Base-by-base conservation (phyloP, 2,888 invertebrate species). In the Folsomia candida region DNA sequence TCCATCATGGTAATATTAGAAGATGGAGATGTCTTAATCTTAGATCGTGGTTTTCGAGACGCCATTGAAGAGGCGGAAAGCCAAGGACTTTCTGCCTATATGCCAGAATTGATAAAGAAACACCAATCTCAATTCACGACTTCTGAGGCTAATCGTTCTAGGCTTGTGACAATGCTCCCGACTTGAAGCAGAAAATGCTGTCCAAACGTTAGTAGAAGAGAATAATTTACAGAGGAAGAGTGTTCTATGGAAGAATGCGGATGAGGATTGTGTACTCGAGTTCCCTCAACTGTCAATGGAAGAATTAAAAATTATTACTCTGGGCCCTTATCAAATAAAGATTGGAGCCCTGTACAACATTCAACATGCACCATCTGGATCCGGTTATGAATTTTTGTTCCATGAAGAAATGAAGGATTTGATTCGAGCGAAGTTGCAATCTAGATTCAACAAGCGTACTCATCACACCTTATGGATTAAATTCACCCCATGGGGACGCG, bases 211-310 rank as follows among this genome's bases (percentile, higher is more conserved):
- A 3, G 69, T 73, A 2, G 73, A 73, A 62, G 20, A 67, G 1
- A 65, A 51, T 18, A 74, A 74, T 47, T 69, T 70, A 11, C 29
- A 68, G 18, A 27, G 71, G 6, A 69, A 71, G 58, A 71, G 63
- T 3, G 64, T 6, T 20, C 6, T 11, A 6, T 57, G 57, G 57
- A 57, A 6, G 11, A 57, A 22, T 20, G 20, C 20, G 57, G 57
- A 57, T 57, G 6, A 57, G 6, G 14, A 9, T 47, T 47, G 9
- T 18, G 47, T 18, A 47, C 9, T 47, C 18, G 47, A 47, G 9
- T 47, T 47, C 18, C 47, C 47, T 18, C 9, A 9, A 9, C 47
- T 47, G 18, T 11, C 47, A 11, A 11, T 47, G 47, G 47, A 47
- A 11, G 9, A 47, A 18, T 47, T 47, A 18, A 47, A 47, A 47